Conservation (phyloP, 2,113 vertebrate species). For the Brachyhypopomus occidentalis region DNA sequence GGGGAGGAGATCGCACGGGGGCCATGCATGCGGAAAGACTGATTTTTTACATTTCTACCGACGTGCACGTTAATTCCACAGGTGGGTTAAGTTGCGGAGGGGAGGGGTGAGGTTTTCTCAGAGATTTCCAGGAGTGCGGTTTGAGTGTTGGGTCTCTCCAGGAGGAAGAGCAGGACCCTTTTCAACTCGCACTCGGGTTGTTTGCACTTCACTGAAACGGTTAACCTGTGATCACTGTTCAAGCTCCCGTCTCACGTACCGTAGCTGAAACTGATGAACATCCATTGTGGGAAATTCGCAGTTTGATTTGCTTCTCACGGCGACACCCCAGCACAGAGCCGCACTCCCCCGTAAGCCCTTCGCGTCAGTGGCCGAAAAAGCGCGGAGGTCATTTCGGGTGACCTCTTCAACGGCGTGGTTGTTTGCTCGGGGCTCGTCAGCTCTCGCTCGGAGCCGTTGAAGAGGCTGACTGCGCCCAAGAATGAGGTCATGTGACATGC, state of each 20-base stretch:
- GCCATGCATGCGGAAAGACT: slow-evolving; percentile 2
- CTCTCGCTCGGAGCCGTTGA: neutral
- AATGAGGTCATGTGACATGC: neutral
- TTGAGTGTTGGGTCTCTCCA: neutral
- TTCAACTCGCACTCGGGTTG: too few relatives aligned
- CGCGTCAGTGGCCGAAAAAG: neutral
- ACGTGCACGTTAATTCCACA: too few relatives aligned
- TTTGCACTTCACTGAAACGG: neutral
- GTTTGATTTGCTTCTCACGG: slow-evolving; percentile 1
- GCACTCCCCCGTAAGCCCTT: neutral
- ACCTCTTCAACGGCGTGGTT: neutral
- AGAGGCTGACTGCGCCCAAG: neutral
- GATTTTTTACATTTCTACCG: too few relatives aligned
- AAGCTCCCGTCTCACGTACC: neutral
- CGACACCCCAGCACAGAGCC: neutral
- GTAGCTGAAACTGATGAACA: neutral
- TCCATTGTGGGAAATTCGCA: neutral
- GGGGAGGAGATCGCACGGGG: neutral
- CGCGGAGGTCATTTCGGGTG: neutral
- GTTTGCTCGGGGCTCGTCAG: neutral
- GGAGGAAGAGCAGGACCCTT: neutral
- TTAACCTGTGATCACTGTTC: neutral
- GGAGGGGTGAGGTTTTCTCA: too few relatives aligned
- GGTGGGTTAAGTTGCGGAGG: too few relatives aligned
- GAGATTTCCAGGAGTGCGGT: neutral